Conservation (phyloP, 1,140 invertebrate genomes). For the Heliconius congener region DNA sequence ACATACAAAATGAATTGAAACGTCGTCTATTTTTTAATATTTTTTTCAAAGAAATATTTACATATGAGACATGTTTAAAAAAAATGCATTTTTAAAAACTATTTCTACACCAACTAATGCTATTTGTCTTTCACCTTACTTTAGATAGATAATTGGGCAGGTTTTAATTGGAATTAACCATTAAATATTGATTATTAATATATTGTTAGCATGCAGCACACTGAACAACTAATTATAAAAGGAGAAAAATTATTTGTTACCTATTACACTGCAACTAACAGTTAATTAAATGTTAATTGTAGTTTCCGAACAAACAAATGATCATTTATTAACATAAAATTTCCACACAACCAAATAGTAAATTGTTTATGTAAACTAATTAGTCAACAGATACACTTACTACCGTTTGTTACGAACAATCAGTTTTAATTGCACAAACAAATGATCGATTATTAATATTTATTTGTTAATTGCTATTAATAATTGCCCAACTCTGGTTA, state of each 20-base stretch:
- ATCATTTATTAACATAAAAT: too few relatives aligned
- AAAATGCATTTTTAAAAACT: conserved; percentile 21
- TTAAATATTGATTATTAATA: neutral
- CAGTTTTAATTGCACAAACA: neutral
- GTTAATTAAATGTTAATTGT: too few relatives aligned
- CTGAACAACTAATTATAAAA: too few relatives aligned
- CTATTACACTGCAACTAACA: too few relatives aligned
- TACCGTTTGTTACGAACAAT: too few relatives aligned
- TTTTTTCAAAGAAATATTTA: conserved; percentile 26
- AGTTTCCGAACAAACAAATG: too few relatives aligned
- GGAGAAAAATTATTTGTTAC: too few relatives aligned
- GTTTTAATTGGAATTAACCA: neutral
- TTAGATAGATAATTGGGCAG: neutral
- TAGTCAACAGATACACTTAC: too few relatives aligned
- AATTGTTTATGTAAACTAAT: too few relatives aligned
- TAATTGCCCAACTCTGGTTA: neutral
- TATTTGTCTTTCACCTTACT: neutral
- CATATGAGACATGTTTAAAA: conserved; percentile 12
- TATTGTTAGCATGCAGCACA: too few relatives aligned
- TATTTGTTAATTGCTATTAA: neutral
- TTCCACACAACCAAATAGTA: too few relatives aligned
- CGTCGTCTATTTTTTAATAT: conserved; percentile 20
- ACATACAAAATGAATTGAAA: conserved; percentile 9
- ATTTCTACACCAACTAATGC: conserved; percentile 5
- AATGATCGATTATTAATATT: neutral